These are phyloP conservation scores for Folsomia candida DNA, from an alignment of 2,888 invertebrate species.

Conservation along the genomic window DNA sequence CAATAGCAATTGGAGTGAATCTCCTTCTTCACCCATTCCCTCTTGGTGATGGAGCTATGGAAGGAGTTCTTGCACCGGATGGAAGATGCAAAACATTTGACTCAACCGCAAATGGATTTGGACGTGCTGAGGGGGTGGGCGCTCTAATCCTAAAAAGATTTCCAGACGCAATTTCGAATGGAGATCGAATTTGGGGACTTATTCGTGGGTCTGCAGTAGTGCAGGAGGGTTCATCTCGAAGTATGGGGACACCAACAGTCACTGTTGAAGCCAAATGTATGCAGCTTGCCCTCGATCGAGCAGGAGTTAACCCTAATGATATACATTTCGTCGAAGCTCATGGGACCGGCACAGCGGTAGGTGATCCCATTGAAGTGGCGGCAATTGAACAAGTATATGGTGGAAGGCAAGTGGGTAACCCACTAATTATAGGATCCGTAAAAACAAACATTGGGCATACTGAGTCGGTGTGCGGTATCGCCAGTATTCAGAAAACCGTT, in stretches of 20 bases:
- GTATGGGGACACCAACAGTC: constrained; percentile 26
- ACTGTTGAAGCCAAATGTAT: constrained; percentile 20
- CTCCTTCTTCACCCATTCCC: constrained; percentile 9
- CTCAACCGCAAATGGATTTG: constrained; percentile 16
- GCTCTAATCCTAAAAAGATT: constrained; percentile 25
- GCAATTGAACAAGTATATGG: constrained; percentile 19
- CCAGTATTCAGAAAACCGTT: constrained; percentile 1
- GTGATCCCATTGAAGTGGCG: constrained; percentile 27
- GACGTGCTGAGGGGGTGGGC: constrained; percentile 21
- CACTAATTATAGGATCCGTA: not conserved
- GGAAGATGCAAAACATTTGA: constrained; percentile 24
- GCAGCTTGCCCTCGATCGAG: constrained; percentile 55
- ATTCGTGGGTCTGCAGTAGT: no score
- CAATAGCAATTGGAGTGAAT: constrained; percentile 34
- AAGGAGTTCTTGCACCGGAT: not conserved
- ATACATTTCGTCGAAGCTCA: constrained; percentile 64
- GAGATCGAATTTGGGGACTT: constrained; percentile 21
- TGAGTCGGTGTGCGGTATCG: constrained; percentile 5
- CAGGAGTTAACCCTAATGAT: constrained; percentile 72
- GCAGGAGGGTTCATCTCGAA: constrained; percentile 25
- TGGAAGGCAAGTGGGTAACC: not conserved
- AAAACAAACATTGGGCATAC: no score
- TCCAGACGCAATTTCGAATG: constrained; percentile 24
- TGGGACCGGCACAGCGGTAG: constrained; percentile 29
- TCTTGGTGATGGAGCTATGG: not conserved